These are phyloP conservation scores for Hirtodrosophila alboralis DNA, from an alignment of 2,888 invertebrate species.

Conservation along the genomic window DNA sequence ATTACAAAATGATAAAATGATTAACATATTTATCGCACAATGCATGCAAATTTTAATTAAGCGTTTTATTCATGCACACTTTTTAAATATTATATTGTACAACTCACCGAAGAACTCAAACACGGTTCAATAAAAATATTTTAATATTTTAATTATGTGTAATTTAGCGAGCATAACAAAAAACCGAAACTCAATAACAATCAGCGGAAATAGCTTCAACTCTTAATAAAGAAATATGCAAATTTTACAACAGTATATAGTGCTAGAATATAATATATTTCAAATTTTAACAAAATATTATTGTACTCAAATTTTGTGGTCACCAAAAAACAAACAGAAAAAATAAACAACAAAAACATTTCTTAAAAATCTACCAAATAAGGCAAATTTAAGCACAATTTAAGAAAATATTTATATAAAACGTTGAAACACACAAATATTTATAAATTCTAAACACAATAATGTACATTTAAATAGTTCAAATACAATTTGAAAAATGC, in stretches of 20 bases:
- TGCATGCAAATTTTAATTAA: constrained; percentile 44
- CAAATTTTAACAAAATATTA: constrained; percentile 62
- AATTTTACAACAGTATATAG: constrained; percentile 64
- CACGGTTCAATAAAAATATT: constrained; percentile 45
- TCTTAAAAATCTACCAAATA: constrained; percentile 45
- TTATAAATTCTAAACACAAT: constrained; percentile 64
- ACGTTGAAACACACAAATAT: constrained; percentile 73
- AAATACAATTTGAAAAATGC: constrained; percentile 80
- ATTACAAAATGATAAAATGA: constrained; percentile 18
- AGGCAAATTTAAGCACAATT: constrained; percentile 62
- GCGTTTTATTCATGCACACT: constrained; percentile 61
- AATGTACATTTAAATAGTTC: constrained; percentile 76
- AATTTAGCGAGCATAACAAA: constrained; percentile 39
- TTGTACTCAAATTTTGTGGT: constrained; percentile 62
- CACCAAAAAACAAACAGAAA: constrained; percentile 37
- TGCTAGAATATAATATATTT: constrained; percentile 47
- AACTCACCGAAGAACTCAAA: constrained; percentile 55
- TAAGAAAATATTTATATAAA: constrained; percentile 60
- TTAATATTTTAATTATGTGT: constrained; percentile 43
- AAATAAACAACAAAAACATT: constrained; percentile 31
- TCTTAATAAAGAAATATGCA: constrained; percentile 49
- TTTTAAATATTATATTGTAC: constrained; percentile 38
- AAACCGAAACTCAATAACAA: constrained; percentile 63
- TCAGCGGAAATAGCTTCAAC: constrained; percentile 69
- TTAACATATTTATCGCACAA: constrained; percentile 52